Conservation (phyloP, 2,888 invertebrate species). For the Cephus runcator region DNA sequence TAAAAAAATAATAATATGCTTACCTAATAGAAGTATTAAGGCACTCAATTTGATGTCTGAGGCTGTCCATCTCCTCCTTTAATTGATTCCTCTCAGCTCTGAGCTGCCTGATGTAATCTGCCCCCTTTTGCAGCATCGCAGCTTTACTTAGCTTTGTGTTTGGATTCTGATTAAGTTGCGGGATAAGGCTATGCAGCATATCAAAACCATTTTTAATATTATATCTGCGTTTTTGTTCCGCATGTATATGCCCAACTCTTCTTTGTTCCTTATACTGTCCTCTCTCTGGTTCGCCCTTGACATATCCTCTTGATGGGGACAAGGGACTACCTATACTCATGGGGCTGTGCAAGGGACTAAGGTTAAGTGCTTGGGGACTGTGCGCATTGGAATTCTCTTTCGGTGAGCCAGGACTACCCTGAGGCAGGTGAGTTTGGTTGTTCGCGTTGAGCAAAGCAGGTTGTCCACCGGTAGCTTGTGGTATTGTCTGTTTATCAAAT, state of each 20-base stretch:
- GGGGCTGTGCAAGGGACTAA: slow-evolving; percentile 66
- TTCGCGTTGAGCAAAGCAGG: slow-evolving; percentile 47
- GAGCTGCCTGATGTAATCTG: slow-evolving; percentile 92
- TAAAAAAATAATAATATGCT: slow-evolving; percentile 19
- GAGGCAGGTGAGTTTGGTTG: slow-evolving; percentile 47
- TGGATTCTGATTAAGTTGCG: slow-evolving; percentile 89
- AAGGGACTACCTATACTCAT: slow-evolving; percentile 70
- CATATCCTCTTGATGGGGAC: slow-evolving; percentile 70
- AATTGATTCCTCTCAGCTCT: slow-evolving; percentile 86
- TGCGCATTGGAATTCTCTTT: slow-evolving; percentile 55
- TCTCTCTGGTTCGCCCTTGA: slow-evolving; percentile 67
- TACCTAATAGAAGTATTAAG: slow-evolving; percentile 92
- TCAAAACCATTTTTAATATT: slow-evolving; percentile 98
- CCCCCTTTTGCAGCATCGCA: slow-evolving; percentile 96
- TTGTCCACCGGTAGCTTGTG: slow-evolving; percentile 37
- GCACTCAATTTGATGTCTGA: slow-evolving; percentile 89
- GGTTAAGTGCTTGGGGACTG: slow-evolving; percentile 62
- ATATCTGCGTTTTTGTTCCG: slow-evolving; percentile 94
- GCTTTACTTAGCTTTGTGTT: slow-evolving; percentile 95
- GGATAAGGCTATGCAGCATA: slow-evolving; percentile 90
- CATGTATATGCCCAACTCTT: slow-evolving; percentile 91
- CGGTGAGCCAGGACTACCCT: slow-evolving; percentile 58
- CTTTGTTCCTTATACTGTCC: slow-evolving; percentile 73
- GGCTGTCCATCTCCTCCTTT: slow-evolving; percentile 89
- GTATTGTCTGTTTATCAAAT: background rate